These are phyloP conservation scores for Ditylenchus dipsaci DNA, from an alignment of 1,140 invertebrate genomes.

Conservation along the genomic window DNA sequence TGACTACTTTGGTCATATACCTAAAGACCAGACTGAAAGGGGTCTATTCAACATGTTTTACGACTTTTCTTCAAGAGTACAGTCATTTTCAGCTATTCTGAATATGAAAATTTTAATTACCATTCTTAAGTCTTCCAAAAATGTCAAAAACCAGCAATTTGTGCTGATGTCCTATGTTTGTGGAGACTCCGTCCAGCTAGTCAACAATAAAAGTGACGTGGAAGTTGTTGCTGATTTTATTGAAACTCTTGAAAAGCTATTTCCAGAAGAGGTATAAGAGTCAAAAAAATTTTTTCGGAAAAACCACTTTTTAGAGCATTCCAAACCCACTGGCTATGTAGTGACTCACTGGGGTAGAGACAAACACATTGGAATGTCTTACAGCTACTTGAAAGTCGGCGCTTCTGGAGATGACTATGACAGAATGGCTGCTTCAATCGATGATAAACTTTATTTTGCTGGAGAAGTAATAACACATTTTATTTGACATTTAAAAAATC, in stretches of 20 bases:
- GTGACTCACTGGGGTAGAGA: constrained; percentile 61
- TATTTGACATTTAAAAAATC: constrained; percentile 15
- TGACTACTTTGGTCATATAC: constrained; percentile 60
- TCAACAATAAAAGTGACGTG: constrained; percentile 56
- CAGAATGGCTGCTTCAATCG: constrained; percentile 58
- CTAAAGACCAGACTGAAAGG: constrained; percentile 41
- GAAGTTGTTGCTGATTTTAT: constrained; percentile 59
- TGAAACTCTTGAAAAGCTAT: constrained; percentile 47
- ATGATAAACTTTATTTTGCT: constrained; percentile 61
- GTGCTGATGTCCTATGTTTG: constrained; percentile 60
- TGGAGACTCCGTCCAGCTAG: constrained; percentile 55
- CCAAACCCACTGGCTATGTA: constrained; percentile 59
- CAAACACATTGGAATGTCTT: constrained; percentile 58
- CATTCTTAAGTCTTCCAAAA: constrained; percentile 19
- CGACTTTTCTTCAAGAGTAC: constrained; percentile 58
- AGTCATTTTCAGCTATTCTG: constrained; percentile 9
- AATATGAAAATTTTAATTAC: constrained; percentile 10
- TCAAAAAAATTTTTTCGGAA: too few relatives aligned
- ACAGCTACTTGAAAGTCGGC: constrained; percentile 61
- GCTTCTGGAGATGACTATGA: constrained; percentile 58
- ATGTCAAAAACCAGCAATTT: constrained; percentile 35
- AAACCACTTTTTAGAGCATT: constrained; percentile 28
- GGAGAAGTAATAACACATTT: constrained; percentile 60
- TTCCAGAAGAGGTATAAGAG: constrained; percentile 54
- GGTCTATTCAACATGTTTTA: constrained; percentile 62